phyloP scores from a whole-genome alignment of 2,888 invertebrate species.

The Drosophila prolongata region DNA sequence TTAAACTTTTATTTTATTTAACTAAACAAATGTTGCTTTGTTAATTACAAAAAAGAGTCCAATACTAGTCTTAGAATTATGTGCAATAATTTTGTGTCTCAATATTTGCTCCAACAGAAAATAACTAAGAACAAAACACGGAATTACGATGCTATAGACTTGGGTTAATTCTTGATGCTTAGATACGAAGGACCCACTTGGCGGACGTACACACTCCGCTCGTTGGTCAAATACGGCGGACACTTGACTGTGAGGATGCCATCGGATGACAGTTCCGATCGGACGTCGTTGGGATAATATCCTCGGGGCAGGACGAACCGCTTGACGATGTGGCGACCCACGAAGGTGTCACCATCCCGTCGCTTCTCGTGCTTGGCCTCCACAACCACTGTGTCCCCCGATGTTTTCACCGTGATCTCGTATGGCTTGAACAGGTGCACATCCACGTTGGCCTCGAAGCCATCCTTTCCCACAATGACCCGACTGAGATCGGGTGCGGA shows the following conservation, averaged over 20 bases:
- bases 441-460: conserved; percentile 88
- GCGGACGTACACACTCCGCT: conserved; percentile 89
- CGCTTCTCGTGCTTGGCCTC: conserved; percentile 90
- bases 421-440: conserved; percentile 89
- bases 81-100: conserved; percentile 30
- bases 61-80: conserved; percentile 49
- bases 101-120: conserved; percentile 44
- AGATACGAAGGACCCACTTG: conserved; percentile 89
- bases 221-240: conserved; percentile 86
- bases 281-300: conserved; percentile 89
- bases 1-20: conserved; percentile 75
- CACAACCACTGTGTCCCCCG: conserved; percentile 87
- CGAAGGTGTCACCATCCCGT: conserved; percentile 89
- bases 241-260: conserved; percentile 91
- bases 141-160: conserved; percentile 12
- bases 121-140: conserved; percentile 50
- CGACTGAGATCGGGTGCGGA: conserved; percentile 83
- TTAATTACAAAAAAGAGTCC: conserved; percentile 78
- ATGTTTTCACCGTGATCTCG: conserved; percentile 89
- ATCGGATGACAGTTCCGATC: conserved; percentile 87
- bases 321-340: conserved; percentile 92
- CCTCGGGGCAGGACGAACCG: conserved; percentile 89
- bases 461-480: conserved; percentile 86
- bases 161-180: conserved; percentile 81
- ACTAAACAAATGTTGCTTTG: conserved; percentile 65